These are phyloP conservation scores for Scaptomyza cyrtandrae DNA, from an alignment of 2,888 invertebrate species.

Conservation along the genomic window DNA sequence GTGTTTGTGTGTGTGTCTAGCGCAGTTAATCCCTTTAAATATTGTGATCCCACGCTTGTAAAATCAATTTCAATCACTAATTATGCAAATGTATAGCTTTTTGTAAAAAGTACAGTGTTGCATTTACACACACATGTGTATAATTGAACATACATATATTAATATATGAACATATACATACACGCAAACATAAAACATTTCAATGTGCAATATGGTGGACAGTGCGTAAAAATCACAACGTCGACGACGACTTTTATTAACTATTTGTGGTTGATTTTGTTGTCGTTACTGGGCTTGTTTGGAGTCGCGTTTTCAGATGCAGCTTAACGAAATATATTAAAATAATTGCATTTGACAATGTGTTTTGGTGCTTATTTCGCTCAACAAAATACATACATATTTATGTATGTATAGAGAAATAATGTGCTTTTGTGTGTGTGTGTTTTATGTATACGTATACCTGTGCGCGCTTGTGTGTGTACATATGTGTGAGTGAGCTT, in stretches of 20 bases:
- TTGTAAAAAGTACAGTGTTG: constrained; percentile 75
- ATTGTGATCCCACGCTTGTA: constrained; percentile 60
- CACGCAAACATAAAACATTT: constrained; percentile 52
- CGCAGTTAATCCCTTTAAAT: constrained; percentile 55
- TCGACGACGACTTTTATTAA: constrained; percentile 36
- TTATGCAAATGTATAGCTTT: constrained; percentile 45
- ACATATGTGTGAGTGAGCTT: constrained; percentile 37
- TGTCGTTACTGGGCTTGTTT: constrained; percentile 38
- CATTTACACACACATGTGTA: constrained; percentile 48
- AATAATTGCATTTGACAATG: constrained; percentile 48
- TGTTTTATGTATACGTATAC: constrained; percentile 47
- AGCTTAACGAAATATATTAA: constrained; percentile 28
- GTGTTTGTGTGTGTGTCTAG: constrained; percentile 37
- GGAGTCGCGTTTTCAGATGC: constrained; percentile 46
- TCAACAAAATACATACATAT: constrained; percentile 39
- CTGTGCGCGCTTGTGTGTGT: constrained; percentile 35
- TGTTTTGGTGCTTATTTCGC: constrained; percentile 55
- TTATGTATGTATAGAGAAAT: constrained; percentile 53
- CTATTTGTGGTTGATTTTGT: constrained; percentile 24
- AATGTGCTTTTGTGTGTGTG: constrained; percentile 27
- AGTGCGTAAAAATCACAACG: constrained; percentile 71
- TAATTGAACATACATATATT: constrained; percentile 26
- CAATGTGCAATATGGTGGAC: constrained; percentile 75
- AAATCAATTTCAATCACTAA: constrained; percentile 43
- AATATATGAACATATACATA: constrained; percentile 21